Base-by-base conservation (phyloP, 2,113 vertebrate species). In the Erythrocebus patas region DNA sequence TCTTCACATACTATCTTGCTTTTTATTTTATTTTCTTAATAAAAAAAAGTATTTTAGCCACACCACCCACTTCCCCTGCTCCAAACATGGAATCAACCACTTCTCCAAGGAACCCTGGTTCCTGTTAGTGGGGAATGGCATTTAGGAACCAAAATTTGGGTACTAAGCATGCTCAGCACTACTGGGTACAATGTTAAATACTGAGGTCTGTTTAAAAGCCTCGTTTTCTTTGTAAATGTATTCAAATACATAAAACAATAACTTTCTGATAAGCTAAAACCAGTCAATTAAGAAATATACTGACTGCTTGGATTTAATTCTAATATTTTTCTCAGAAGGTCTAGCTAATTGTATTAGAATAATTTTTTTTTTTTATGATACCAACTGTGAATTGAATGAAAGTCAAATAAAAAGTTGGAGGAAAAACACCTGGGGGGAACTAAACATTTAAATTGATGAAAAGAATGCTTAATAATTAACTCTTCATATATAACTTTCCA, bases 261-360 rank as follows among this genome's bases (percentile, higher is more conserved):
- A 72, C 35, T 91, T 97, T 78, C 59, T 72, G 68, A 90, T 81
- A 27, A 92, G 40, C 23, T 93, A 89, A 93, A 87, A 66, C 68
- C 95, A 86, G 11, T 64, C 72, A 96, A 45, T 70, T 72, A 85
- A 92, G 55, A 88, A 59, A 61, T 45, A 82, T 20, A 23, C n/a
- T 79, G 27, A 83, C 78, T 52, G 10, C 18, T 55, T 92, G 57
- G 70, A 22, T 55, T 73, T 92, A 89, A 96, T 80, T 83, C 52
- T 93, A 73, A 86, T 87, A 59, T 40, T 16, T 57, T 81, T 84
- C 79, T 91, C 72, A 89, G 52, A 79, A 92, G n/a, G 17, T 85
- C 27, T 59, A 91, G 6, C 40, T 95, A 72, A 76, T 43, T 64
- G 12, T 84, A 79, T 32, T 80, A 91, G 22, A 61, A 68, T 14